Evolutionary conservation across 2,888 invertebrate genomes (phyloP).

Genomic region (Chymomyza amoena): DNA sequence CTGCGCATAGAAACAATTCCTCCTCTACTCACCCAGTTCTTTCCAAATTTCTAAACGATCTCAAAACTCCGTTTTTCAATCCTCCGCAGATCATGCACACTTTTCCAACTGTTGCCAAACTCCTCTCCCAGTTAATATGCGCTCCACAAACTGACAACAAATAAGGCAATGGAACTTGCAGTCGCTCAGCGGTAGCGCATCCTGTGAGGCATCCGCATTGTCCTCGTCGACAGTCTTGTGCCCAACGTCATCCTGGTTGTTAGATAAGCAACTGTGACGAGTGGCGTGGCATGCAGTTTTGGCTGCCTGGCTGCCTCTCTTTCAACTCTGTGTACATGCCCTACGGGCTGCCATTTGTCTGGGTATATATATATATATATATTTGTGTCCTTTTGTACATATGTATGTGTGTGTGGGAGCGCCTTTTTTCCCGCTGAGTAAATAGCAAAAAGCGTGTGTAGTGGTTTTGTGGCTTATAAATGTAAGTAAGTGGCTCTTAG

Average conservation of each 20-base stretch:
- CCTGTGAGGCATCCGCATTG: neutral
- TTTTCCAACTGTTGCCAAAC: neutral
- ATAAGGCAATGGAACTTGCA: neutral
- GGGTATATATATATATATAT: neutral
- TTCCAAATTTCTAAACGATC: too few species aligned
- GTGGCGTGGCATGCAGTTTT: slow-evolving; percentile 17
- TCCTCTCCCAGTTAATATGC: neutral
- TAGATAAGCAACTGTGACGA: slow-evolving; percentile 42
- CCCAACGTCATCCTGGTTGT: neutral
- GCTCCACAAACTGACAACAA: neutral
- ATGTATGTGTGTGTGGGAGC: neutral
- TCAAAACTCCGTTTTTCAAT: too few species aligned
- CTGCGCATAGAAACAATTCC: too few species aligned
- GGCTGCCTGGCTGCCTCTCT: slow-evolving; percentile 2
- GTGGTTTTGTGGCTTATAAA: slow-evolving; percentile 60
- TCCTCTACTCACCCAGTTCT: too few species aligned
- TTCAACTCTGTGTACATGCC: slow-evolving; percentile 26
- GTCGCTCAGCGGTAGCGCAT: neutral
- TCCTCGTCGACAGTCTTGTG: neutral
- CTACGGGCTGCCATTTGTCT: slow-evolving; percentile 63
- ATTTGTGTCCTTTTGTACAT: neutral
- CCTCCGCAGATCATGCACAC: too few species aligned
- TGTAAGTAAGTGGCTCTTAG: slow-evolving; percentile 72
- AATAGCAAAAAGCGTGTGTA: slow-evolving; percentile 71
- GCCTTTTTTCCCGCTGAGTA: slow-evolving; percentile 60